phyloP scores from a whole-genome alignment of 2,797 vertebrate species.

The Megalops cyprinoides region DNA sequence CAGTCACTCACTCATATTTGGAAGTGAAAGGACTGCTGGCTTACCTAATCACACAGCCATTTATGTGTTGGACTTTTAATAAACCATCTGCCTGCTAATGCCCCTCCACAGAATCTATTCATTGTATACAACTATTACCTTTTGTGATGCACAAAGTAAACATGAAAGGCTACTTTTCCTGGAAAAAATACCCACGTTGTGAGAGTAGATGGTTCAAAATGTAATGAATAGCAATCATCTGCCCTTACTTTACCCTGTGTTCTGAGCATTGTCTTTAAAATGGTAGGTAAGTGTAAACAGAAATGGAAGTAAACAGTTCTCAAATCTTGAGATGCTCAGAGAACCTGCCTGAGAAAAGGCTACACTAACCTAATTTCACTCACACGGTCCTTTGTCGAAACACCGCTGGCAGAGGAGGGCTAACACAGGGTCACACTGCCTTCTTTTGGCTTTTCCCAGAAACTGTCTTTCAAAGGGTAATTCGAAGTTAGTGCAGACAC shows the following conservation, averaged over 20 bases:
- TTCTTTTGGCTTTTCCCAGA: too few relatives aligned
- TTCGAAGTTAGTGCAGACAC: too few relatives aligned
- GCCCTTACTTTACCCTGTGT: background rate
- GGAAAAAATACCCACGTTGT: background rate
- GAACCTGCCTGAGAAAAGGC: too few relatives aligned
- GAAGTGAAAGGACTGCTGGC: background rate
- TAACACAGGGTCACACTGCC: too few relatives aligned
- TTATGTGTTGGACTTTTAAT: background rate
- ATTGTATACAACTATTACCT: slow-evolving; percentile 9
- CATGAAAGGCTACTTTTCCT: background rate
- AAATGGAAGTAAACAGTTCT: too few relatives aligned
- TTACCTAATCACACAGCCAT: background rate
- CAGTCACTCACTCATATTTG: background rate
- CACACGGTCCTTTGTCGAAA: too few relatives aligned
- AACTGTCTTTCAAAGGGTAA: too few relatives aligned
- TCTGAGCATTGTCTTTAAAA: too few relatives aligned
- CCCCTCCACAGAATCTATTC: background rate
- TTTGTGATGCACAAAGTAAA: background rate
- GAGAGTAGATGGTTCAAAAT: background rate
- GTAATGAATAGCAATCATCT: background rate
- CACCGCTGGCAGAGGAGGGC: too few relatives aligned
- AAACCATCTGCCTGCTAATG: slow-evolving; percentile 7
- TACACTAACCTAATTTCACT: too few relatives aligned
- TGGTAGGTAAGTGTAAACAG: too few relatives aligned
- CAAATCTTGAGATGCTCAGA: too few relatives aligned